A percentile compares a stretch with the other conserved stretches of the same genome.
These are phyloP conservation scores for Halcyon malimbica DNA, from an alignment of 2,113 vertebrate species.

Conservation along the genomic window DNA sequence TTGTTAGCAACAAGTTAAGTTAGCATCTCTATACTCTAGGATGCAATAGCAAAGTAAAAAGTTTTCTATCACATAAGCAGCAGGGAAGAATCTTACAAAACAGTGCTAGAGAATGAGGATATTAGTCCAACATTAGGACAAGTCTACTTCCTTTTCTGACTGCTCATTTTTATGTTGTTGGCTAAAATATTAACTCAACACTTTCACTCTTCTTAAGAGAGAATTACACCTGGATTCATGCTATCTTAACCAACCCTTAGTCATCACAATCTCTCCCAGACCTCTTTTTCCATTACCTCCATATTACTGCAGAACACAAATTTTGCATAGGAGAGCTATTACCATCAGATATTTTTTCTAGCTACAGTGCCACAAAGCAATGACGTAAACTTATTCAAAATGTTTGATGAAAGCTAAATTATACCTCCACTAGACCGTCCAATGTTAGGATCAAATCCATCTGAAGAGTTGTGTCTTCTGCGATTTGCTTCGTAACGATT, in stretches of 20 bases:
- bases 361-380: background rate
- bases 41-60: background rate
- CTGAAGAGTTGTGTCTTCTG: constrained; percentile 80
- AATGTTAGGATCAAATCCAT: constrained; percentile 73
- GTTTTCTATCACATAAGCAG: background rate
- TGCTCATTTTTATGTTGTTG: background rate
- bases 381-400: background rate
- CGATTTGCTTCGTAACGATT: constrained; percentile 72
- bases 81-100: background rate
- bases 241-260: background rate
- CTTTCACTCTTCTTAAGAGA: background rate
- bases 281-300: background rate
- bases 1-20: background rate
- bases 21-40: background rate
- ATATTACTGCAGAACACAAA: background rate
- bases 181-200: background rate
- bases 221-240: background rate
- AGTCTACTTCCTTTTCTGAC: background rate
- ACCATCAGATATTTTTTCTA: background rate
- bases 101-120: background rate
- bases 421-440: constrained; percentile 76
- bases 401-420: background rate
- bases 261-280: background rate
- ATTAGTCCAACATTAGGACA: background rate
- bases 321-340: background rate